Base-by-base conservation (phyloP, 1,140 invertebrate genomes). In the Periplaneta americana region DNA sequence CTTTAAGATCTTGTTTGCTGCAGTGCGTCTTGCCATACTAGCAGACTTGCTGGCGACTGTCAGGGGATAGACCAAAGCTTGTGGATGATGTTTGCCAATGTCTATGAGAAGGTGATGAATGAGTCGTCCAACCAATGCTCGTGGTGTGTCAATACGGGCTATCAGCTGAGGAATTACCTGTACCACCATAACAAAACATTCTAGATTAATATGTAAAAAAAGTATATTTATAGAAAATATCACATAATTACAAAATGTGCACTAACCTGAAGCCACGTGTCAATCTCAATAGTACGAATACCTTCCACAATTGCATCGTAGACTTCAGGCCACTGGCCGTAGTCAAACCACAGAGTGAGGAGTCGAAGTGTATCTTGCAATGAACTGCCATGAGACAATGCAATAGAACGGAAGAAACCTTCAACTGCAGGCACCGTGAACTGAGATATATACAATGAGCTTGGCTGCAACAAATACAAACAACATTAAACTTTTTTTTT, bases 11-110 rank as follows among this genome's bases (percentile, higher is more conserved):
- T 97, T 97, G 86, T 98, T 97, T 0, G 99, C 99, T 0, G 98
- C 98, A 83, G 93, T 94, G 83, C 95, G 94, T 9, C 98, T 92
- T 0, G 95, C 85, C 2, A 88, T 86, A 80, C 95, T 97, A 0
- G 95, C 95, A 35, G 98, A 99, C 87, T 99, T 99, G 3, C 96
- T 97, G 0, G 99, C 98, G 0, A 99, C 98, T 0, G 98, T 99
- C 37, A 99, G 88, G 0, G 98, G 98, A 89, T 99, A 99, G 1
- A 99, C 97, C 11, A 99, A 87, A 0, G 98, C 98, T 90, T 98
- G 92, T 4, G 95, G 95, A 88, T 96, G 95, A 48, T 94, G 93
- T 86, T 96, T 96, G 15, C 98, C 97, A 85, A 99, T 98, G 86
- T 99, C 98, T 80, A 98, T 96, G 1, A 99, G 89, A 9, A 99